phyloP scores from a whole-genome alignment of 2,888 invertebrate species.

The Muschampia plurimacula region DNA sequence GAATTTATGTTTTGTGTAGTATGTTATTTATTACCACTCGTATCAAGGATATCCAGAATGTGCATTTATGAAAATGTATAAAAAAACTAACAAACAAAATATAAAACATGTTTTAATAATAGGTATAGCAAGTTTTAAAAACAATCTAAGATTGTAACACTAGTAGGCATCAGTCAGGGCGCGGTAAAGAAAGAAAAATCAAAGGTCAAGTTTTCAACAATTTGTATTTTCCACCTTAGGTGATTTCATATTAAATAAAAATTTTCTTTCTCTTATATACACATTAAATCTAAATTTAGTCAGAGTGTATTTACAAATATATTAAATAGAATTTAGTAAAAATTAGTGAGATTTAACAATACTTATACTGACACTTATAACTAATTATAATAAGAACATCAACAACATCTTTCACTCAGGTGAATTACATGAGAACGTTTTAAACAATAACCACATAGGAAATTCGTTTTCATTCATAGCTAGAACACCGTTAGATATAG shows the following conservation, averaged over 20 bases:
- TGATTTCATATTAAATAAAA: slow-evolving; percentile 83
- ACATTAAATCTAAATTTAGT: slow-evolving; percentile 85
- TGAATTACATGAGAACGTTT: slow-evolving; percentile 75
- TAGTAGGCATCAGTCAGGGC: neutral
- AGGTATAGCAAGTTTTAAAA: too few species aligned
- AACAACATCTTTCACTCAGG: slow-evolving; percentile 82
- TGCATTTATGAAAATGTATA: too few species aligned
- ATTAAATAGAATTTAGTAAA: slow-evolving; percentile 86
- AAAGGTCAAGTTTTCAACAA: slow-evolving; percentile 77
- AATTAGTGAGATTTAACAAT: slow-evolving; percentile 86
- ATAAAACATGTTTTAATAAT: too few species aligned
- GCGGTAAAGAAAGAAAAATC: slow-evolving; percentile 53
- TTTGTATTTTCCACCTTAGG: slow-evolving; percentile 85
- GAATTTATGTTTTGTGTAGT: too few species aligned
- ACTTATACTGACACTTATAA: slow-evolving; percentile 70
- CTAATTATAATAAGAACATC: slow-evolving; percentile 81
- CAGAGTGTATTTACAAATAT: slow-evolving; percentile 86
- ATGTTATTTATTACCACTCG: too few species aligned
- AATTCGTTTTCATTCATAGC: slow-evolving; percentile 68
- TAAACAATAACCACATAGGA: slow-evolving; percentile 71
- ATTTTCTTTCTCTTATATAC: slow-evolving; percentile 82
- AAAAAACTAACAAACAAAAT: too few species aligned
- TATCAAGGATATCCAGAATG: too few species aligned
- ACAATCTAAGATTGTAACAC: neutral
- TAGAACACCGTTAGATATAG: slow-evolving; percentile 65